phyloP scores from a whole-genome alignment of 2,113 vertebrate species.

The Rhinoderma darwinii region DNA sequence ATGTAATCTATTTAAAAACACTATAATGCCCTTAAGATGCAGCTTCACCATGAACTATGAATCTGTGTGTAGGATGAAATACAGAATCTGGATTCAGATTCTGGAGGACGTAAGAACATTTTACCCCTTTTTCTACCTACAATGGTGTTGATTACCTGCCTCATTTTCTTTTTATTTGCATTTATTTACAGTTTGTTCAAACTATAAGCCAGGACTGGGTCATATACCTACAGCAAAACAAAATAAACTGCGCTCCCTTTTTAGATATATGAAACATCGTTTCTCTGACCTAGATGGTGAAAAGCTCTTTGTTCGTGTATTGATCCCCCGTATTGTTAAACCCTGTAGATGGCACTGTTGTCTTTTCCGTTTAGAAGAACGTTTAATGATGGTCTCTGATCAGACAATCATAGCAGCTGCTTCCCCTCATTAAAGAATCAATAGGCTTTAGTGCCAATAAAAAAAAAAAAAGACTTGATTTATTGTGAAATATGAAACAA shows the following conservation, averaged over 20 bases:
- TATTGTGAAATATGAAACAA: slow-evolving; percentile 25
- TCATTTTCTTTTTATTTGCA: background rate
- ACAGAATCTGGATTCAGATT: background rate
- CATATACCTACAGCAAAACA: background rate
- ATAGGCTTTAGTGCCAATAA: slow-evolving; percentile 25
- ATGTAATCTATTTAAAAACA: background rate
- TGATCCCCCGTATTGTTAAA: background rate
- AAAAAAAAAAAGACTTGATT: slow-evolving; percentile 6
- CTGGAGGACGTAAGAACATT: background rate
- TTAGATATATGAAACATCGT: background rate
- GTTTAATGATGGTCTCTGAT: slow-evolving; percentile 21
- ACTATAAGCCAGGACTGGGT: no score
- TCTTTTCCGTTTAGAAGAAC: background rate
- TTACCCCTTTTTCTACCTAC: background rate
- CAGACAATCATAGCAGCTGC: slow-evolving; percentile 23
- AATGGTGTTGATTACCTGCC: background rate
- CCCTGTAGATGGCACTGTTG: slow-evolving; percentile 28
- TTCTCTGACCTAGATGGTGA: background rate
- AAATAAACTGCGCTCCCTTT: background rate
- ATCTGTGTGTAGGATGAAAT: background rate
- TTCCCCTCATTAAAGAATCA: slow-evolving; percentile 28
- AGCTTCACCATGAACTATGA: no score
- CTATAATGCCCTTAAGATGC: no score
- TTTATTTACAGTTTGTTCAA: background rate
- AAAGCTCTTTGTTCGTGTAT: slow-evolving; percentile 3